Evolutionary conservation across 1,140 invertebrate genomes (phyloP).

Genomic region (Ctenoplectra terminalis): DNA sequence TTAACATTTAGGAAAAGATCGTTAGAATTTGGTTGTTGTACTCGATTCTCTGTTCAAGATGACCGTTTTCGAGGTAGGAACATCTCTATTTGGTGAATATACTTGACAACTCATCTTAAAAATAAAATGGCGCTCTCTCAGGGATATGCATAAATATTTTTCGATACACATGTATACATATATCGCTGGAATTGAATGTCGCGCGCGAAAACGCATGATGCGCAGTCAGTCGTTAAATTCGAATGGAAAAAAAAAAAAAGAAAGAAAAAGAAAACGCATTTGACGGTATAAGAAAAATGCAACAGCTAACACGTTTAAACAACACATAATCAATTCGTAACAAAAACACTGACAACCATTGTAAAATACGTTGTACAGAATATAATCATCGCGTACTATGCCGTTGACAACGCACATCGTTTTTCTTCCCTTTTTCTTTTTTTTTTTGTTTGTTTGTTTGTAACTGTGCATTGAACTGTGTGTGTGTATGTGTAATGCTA

Average conservation of each 20-base stretch:
- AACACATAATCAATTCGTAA: slow-evolving; percentile 43
- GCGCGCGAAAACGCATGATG: slow-evolving; percentile 2
- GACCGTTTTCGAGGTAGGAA: slow-evolving; percentile 45
- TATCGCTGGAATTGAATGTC: slow-evolving; percentile 33
- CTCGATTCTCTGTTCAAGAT: slow-evolving; percentile 46
- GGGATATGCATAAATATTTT: slow-evolving; percentile 37
- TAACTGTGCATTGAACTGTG: slow-evolving; percentile 16
- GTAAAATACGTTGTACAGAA: slow-evolving; percentile 21
- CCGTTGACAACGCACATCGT: slow-evolving; percentile 6
- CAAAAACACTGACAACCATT: slow-evolving; percentile 36
- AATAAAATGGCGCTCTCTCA: slow-evolving; percentile 25
- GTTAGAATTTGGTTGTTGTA: slow-evolving; percentile 59
- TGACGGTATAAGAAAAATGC: slow-evolving; percentile 45
- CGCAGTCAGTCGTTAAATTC: slow-evolving; percentile 38
- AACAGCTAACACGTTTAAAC: slow-evolving; percentile 53
- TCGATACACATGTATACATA: slow-evolving; percentile 7
- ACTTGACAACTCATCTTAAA: slow-evolving; percentile 26
- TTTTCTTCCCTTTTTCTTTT: not conserved
- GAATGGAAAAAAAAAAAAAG: slow-evolving; percentile 2
- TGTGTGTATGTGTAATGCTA: slow-evolving; percentile 17
- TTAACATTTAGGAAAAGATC: not conserved
- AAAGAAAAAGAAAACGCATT: slow-evolving; percentile 5
- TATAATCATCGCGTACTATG: slow-evolving; percentile 16
- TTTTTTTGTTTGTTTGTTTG: too few species aligned
- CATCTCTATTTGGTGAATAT: slow-evolving; percentile 48